Evolutionary conservation across 2,113 vertebrate genomes (phyloP).

Genomic region (Phalacrocorax aristotelis): DNA sequence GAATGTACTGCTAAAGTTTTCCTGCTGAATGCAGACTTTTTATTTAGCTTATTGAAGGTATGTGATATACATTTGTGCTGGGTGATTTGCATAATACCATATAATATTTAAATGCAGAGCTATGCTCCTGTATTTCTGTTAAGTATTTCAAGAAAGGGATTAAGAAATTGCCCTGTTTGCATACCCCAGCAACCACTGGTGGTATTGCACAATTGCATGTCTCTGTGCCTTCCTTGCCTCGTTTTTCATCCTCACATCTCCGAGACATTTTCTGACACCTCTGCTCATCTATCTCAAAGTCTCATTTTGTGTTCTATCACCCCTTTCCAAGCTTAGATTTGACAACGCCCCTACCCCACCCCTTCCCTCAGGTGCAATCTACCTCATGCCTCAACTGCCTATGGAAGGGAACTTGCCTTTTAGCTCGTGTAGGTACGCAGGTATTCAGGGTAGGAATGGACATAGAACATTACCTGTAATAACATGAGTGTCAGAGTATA

Average conservation of each 20-base stretch:
- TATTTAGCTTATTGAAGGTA: not conserved
- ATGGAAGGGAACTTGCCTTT: not conserved
- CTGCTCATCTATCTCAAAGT: not conserved
- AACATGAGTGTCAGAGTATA: not conserved
- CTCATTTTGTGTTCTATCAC: not conserved
- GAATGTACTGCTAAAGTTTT: not conserved
- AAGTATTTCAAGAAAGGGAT: not conserved
- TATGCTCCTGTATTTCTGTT: not conserved
- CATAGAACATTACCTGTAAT: not conserved
- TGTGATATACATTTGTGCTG: not conserved
- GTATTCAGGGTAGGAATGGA: not conserved
- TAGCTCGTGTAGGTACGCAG: not conserved
- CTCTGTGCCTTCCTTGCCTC: not conserved
- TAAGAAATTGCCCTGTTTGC: not conserved
- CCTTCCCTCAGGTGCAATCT: not conserved
- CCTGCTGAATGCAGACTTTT: not conserved
- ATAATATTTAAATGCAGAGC: not conserved
- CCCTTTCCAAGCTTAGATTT: not conserved
- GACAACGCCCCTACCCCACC: not conserved
- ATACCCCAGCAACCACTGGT: not conserved
- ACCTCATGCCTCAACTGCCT: not conserved
- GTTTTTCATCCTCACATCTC: not conserved
- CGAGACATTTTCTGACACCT: not conserved
- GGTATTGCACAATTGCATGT: not conserved
- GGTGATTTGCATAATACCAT: not conserved